Percentiles rank a stretch among this genome's conserved stretches.
phyloP scores from a whole-genome alignment of 2,113 vertebrate genomes.

The Alethe diademata region DNA sequence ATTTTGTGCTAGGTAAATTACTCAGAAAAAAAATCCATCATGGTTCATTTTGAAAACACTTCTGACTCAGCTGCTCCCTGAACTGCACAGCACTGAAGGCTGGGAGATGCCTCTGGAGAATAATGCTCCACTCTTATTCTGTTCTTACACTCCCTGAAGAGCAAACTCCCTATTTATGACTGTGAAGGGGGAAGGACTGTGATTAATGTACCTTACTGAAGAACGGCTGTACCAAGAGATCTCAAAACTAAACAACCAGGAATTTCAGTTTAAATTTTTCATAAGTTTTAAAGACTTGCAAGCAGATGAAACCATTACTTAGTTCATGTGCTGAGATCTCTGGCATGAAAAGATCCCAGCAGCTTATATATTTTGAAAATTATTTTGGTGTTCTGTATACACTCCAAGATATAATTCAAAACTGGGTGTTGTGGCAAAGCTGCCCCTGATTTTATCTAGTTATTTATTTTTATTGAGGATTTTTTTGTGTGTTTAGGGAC shows the following conservation, averaged over 20 bases:
- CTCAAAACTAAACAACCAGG: not conserved
- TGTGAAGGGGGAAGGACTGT: not conserved
- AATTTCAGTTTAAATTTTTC: not conserved
- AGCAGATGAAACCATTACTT: not conserved
- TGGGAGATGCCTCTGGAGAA: not conserved
- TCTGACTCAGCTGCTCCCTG: not conserved
- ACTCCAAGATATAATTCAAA: not conserved
- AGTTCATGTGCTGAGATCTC: not conserved
- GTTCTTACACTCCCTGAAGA: not conserved
- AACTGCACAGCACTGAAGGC: not conserved
- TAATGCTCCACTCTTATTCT: not conserved
- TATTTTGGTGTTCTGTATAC: not conserved
- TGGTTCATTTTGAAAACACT: not conserved
- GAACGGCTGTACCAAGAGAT: not conserved
- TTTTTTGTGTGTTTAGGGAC: not conserved
- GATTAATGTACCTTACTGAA: not conserved
- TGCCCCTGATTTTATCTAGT: not conserved
- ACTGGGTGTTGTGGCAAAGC: not conserved
- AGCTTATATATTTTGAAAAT: not conserved
- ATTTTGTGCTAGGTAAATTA: not conserved
- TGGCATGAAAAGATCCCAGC: not conserved
- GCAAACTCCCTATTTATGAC: not conserved
- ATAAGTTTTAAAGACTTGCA: not conserved
- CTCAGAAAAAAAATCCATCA: not conserved
- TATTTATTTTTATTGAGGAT: not conserved